These are phyloP conservation scores for Caerostris extrusa DNA, from an alignment of 1,140 invertebrate genomes.

Conservation along the genomic window DNA sequence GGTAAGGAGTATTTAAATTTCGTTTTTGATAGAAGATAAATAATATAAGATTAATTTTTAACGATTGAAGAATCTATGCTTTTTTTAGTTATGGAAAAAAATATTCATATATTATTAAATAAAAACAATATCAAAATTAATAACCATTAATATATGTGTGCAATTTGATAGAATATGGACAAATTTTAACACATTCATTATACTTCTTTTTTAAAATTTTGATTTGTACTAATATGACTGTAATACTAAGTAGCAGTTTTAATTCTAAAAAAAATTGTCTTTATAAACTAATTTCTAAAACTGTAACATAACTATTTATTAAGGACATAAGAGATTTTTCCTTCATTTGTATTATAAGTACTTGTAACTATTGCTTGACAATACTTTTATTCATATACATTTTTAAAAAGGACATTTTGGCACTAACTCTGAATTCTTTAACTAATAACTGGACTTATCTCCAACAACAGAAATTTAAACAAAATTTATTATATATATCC, in stretches of 20 bases:
- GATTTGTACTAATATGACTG: too few relatives aligned
- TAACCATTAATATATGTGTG: too few relatives aligned
- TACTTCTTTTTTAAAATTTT: too few relatives aligned
- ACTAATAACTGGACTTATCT: background rate
- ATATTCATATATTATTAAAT: too few relatives aligned
- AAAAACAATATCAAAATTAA: too few relatives aligned
- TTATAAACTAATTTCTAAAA: background rate
- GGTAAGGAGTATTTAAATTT: background rate
- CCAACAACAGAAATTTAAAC: background rate
- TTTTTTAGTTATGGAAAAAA: too few relatives aligned
- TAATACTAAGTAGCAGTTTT: background rate
- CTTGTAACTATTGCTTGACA: background rate
- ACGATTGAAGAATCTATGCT: too few relatives aligned
- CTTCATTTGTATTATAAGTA: background rate
- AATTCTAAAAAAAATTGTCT: background rate
- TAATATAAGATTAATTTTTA: too few relatives aligned
- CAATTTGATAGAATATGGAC: too few relatives aligned
- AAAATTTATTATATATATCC: background rate
- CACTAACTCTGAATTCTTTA: slow-evolving; percentile 42
- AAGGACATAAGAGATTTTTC: background rate
- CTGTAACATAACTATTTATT: background rate
- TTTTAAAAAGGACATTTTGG: slow-evolving; percentile 41
- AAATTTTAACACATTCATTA: too few relatives aligned
- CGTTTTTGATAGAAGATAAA: background rate
- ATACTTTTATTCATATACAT: slow-evolving; percentile 17